Evolutionary conservation across 2,113 vertebrate species (phyloP).

Genomic region (Myotis brandtii): DNA sequence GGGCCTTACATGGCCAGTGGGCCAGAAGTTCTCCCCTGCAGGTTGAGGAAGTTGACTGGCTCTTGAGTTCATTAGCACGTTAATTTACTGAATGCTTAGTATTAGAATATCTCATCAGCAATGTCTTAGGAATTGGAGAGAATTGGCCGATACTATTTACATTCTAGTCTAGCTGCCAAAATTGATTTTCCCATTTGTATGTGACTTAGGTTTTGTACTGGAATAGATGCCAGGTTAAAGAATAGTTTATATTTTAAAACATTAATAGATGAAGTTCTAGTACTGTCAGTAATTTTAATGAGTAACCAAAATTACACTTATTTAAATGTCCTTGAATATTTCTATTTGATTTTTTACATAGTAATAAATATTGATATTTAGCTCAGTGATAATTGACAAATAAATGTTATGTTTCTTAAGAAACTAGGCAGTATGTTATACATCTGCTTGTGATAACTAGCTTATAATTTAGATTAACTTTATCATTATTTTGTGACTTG

Average conservation of each 20-base stretch:
- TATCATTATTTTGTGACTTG: not conserved
- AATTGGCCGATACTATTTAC: not conserved
- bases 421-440: not conserved
- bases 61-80: not conserved
- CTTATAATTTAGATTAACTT: not conserved
- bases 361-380: not conserved
- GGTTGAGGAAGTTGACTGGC: not conserved
- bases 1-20: too few species aligned
- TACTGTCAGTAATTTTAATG: not conserved
- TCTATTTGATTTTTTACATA: not conserved
- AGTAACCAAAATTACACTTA: not conserved
- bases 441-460: not conserved
- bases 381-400: not conserved
- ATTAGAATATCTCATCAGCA: not conserved
- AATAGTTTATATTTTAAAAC: slow-evolving; percentile 14
- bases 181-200: slow-evolving; percentile 28
- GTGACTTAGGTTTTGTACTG: slow-evolving; percentile 27
- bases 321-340: not conserved
- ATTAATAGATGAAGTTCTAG: not conserved
- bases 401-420: not conserved
- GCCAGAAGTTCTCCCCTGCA: not conserved
- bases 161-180: not conserved
- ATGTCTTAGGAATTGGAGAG: not conserved
- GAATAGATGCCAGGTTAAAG: not conserved
- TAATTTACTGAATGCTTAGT: not conserved